Conservation (phyloP, 2,113 vertebrate genomes). For the Eupsittula cactorum region DNA sequence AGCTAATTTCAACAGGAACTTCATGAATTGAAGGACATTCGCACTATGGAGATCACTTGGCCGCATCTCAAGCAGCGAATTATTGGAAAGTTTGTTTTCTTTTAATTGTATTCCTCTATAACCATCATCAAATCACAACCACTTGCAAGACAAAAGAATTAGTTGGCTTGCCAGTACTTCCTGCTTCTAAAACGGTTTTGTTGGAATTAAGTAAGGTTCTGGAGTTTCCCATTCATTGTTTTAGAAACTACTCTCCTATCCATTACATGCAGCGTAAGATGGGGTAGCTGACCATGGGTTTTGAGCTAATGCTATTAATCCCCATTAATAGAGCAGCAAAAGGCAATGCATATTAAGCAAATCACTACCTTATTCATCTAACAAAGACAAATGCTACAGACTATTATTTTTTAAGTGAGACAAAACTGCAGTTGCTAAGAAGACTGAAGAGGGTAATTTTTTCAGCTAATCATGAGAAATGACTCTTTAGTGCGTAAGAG, state of each 20-base stretch:
- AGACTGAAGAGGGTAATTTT: background rate
- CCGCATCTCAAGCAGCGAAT: background rate
- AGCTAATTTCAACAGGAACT: background rate
- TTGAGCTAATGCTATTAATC: background rate
- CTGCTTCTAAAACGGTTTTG: background rate
- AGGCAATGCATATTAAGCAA: background rate
- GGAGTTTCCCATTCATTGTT: background rate
- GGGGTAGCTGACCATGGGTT: background rate
- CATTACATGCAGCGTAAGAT: fast-evolving
- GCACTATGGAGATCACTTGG: background rate
- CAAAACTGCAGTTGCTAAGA: background rate
- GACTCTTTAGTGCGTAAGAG: background rate
- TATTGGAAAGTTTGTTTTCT: background rate
- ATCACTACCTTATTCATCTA: background rate
- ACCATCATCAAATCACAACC: background rate
- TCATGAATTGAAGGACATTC: background rate
- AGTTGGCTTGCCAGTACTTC: background rate
- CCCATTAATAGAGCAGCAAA: background rate
- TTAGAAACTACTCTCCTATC: background rate
- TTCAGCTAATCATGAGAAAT: background rate
- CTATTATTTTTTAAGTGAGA: background rate
- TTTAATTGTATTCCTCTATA: background rate
- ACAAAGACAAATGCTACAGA: background rate
- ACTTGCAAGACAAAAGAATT: background rate
- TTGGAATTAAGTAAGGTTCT: background rate